These are phyloP conservation scores for Puffinus mauretanicus DNA, from an alignment of 2,113 vertebrate species.

Conservation along the genomic window DNA sequence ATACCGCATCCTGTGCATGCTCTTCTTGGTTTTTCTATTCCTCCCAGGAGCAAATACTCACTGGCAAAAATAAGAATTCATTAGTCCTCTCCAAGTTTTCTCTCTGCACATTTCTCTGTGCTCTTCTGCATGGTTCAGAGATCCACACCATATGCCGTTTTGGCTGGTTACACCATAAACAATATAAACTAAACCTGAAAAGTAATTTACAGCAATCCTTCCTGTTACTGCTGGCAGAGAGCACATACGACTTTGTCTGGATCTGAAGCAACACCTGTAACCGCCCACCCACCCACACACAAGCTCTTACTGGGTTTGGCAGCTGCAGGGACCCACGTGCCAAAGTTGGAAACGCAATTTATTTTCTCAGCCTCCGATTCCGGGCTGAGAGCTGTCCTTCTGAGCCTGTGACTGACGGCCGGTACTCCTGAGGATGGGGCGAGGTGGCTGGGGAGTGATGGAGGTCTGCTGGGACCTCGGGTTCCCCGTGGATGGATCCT, in stretches of 20 bases:
- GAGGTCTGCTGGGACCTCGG: not conserved
- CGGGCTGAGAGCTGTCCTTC: not conserved
- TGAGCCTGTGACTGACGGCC: fast-evolving
- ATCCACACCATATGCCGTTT: not conserved
- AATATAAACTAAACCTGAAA: not conserved
- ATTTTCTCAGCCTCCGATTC: not conserved
- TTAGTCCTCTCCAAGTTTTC: not conserved
- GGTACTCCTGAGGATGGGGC: not conserved
- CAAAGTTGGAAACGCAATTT: not conserved
- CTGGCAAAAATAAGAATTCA: not conserved
- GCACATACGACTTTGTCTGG: not conserved
- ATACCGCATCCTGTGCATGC: not conserved
- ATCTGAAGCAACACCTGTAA: not conserved
- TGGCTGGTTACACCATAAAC: not conserved
- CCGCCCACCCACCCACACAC: not conserved
- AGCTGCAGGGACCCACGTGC: not conserved
- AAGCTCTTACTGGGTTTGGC: not conserved
- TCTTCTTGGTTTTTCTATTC: not conserved
- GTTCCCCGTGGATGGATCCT: not conserved
- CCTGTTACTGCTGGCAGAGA: not conserved
- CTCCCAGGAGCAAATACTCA: not conserved
- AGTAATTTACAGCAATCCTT: not conserved
- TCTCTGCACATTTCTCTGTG: not conserved
- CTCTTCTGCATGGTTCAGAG: not conserved
- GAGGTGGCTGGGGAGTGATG: not conserved